Conservation (phyloP, 2,888 invertebrate genomes). For the Sialis fuliginosa region DNA sequence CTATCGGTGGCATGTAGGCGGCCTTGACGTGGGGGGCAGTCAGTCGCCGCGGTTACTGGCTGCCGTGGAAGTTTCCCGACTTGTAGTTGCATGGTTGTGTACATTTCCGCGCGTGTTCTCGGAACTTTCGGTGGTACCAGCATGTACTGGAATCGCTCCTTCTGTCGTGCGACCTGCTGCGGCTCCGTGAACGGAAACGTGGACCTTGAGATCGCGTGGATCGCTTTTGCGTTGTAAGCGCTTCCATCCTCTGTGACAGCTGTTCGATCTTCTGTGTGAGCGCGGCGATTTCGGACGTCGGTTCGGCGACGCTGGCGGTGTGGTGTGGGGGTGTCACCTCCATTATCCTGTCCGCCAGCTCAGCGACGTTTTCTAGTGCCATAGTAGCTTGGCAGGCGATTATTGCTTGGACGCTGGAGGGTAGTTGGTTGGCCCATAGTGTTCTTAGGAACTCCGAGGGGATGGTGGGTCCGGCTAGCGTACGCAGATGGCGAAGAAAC, state of each 20-base stretch:
- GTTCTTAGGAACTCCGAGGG: constrained; percentile 10
- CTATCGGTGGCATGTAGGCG: background rate
- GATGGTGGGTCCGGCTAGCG: constrained; percentile 10
- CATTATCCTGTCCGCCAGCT: background rate
- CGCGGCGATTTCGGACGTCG: background rate
- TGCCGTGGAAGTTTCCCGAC: constrained; percentile 7
- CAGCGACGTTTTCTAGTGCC: background rate
- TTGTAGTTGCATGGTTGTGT: constrained; percentile 3
- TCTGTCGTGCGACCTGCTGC: too few relatives aligned
- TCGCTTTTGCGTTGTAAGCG: too few relatives aligned
- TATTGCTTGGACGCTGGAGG: constrained; percentile 1
- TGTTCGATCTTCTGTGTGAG: background rate
- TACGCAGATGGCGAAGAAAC: constrained; percentile 11
- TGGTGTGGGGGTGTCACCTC: background rate
- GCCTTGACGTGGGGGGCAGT: background rate
- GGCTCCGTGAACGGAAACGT: too few relatives aligned
- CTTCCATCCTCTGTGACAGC: too few relatives aligned
- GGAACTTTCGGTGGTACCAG: constrained; percentile 10
- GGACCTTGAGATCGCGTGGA: too few relatives aligned
- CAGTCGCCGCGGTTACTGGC: constrained; percentile 5
- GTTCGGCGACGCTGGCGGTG: constrained; percentile 2
- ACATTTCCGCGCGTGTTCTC: constrained; percentile 7
- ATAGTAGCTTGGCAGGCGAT: background rate
- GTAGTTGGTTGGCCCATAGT: constrained; percentile 10
- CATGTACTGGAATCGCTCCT: background rate